Conservation (phyloP, 1,140 invertebrate genomes). For the Teleopsis dalmanni region DNA sequence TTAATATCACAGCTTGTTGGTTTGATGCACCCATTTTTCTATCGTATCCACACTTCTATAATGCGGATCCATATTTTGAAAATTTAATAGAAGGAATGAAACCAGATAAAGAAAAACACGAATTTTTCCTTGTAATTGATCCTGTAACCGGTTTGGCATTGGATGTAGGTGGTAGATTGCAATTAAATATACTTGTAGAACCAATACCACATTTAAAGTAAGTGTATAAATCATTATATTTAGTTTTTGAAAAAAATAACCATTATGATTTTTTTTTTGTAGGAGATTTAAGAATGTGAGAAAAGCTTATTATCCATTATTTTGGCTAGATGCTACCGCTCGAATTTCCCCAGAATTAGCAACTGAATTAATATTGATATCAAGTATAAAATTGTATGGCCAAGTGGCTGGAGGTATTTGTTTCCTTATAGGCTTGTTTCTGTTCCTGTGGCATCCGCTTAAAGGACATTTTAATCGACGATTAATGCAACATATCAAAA, state of each 20-base stretch:
- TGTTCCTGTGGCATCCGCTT: slow-evolving; percentile 28
- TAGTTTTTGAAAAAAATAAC: not conserved
- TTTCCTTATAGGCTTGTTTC: slow-evolving; percentile 19
- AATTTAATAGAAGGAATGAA: slow-evolving; percentile 60
- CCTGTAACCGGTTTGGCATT: slow-evolving; percentile 63
- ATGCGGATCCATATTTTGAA: slow-evolving; percentile 61
- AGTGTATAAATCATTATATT: slow-evolving; percentile 35
- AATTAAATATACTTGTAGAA: slow-evolving; percentile 64
- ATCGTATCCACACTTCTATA: slow-evolving; percentile 78
- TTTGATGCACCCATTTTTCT: slow-evolving; percentile 70
- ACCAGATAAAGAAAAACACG: slow-evolving; percentile 61
- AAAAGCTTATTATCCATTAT: slow-evolving; percentile 60
- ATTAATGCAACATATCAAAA: slow-evolving; percentile 18
- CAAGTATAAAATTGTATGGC: slow-evolving; percentile 13
- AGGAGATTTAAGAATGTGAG: slow-evolving; percentile 45
- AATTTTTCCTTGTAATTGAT: slow-evolving; percentile 63
- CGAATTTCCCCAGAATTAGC: slow-evolving; percentile 49
- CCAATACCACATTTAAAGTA: slow-evolving; percentile 53
- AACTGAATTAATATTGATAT: slow-evolving; percentile 29
- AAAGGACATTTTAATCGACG: slow-evolving; percentile 21
- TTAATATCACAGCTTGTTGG: slow-evolving; percentile 62
- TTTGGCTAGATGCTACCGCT: slow-evolving; percentile 68
- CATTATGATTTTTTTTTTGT: not conserved
- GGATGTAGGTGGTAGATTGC: slow-evolving; percentile 62
- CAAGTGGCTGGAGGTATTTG: slow-evolving; percentile 18